phyloP scores from a whole-genome alignment of 2,888 invertebrate species.

The Caenorhabditis sp. region DNA sequence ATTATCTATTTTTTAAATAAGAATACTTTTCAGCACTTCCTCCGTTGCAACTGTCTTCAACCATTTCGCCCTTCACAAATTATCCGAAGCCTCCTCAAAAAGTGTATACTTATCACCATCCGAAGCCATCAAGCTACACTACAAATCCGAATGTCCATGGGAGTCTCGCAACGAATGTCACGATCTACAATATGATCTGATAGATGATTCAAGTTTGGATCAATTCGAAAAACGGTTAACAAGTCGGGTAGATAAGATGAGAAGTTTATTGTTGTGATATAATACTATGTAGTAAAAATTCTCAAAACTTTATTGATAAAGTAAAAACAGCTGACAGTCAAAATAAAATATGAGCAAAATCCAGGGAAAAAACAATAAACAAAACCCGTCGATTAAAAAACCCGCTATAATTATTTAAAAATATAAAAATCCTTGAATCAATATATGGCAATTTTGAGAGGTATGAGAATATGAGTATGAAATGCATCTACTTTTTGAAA shows the following conservation, averaged over 20 bases:
- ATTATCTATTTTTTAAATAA: neutral
- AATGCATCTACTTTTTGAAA: neutral
- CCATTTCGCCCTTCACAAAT: conserved; percentile 79
- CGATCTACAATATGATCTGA: conserved; percentile 43
- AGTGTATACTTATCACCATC: conserved; percentile 13
- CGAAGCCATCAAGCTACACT: conserved; percentile 90
- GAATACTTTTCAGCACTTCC: conserved; percentile 2
- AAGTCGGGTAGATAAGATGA: conserved; percentile 15
- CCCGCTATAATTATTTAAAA: too few relatives aligned
- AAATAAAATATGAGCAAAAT: too few relatives aligned
- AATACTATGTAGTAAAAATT: too few relatives aligned
- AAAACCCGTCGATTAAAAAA: too few relatives aligned
- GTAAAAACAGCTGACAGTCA: too few relatives aligned
- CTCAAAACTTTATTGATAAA: too few relatives aligned
- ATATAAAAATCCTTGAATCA: too few relatives aligned
- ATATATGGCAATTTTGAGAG: too few relatives aligned
- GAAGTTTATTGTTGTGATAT: neutral
- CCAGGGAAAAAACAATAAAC: too few relatives aligned
- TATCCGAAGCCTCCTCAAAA: conserved; percentile 72
- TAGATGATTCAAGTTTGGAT: conserved; percentile 58
- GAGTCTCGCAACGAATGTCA: conserved; percentile 63
- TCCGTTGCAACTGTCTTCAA: conserved; percentile 80
- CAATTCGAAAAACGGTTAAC: conserved; percentile 22
- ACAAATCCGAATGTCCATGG: conserved; percentile 78
- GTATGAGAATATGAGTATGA: neutral